These are phyloP conservation scores for Drosophila eohydei DNA, from an alignment of 2,888 invertebrate genomes.

Conservation along the genomic window DNA sequence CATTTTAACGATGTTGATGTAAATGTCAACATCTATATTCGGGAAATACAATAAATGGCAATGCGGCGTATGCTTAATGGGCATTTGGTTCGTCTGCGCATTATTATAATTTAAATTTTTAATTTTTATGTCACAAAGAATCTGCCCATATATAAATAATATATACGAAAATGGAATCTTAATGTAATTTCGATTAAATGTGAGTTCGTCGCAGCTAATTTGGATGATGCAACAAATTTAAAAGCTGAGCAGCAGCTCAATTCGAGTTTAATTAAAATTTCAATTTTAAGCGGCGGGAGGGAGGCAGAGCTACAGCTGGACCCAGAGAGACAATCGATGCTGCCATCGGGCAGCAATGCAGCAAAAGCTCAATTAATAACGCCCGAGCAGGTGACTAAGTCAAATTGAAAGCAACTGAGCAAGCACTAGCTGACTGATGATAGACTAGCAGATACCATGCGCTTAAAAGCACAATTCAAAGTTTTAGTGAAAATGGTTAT, in stretches of 20 bases:
- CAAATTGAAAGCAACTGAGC: constrained; percentile 40
- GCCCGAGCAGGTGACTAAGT: constrained; percentile 66
- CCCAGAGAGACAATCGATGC: constrained; percentile 56
- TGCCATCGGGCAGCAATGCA: constrained; percentile 43
- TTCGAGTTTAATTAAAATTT: constrained; percentile 71
- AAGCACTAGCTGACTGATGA: not conserved
- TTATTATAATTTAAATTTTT: constrained; percentile 66
- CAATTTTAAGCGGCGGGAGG: constrained; percentile 35
- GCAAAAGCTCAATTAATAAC: constrained; percentile 75
- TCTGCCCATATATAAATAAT: not conserved
- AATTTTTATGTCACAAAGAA: constrained; percentile 49
- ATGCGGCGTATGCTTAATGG: constrained; percentile 51
- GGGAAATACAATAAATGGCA: constrained; percentile 42
- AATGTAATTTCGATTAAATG: constrained; percentile 4
- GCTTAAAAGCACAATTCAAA: too few species aligned
- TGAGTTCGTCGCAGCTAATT: constrained; percentile 9
- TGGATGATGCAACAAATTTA: constrained; percentile 23
- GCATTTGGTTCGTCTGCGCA: constrained; percentile 26
- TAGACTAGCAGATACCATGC: not conserved
- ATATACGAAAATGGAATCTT: not conserved
- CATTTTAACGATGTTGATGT: constrained; percentile 12
- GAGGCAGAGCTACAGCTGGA: not conserved
- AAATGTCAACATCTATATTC: constrained; percentile 33
- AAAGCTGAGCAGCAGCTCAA: constrained; percentile 2
- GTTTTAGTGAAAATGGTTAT: too few species aligned